Conservation (phyloP, 2,888 invertebrate genomes). For the Nycteola revayana region DNA sequence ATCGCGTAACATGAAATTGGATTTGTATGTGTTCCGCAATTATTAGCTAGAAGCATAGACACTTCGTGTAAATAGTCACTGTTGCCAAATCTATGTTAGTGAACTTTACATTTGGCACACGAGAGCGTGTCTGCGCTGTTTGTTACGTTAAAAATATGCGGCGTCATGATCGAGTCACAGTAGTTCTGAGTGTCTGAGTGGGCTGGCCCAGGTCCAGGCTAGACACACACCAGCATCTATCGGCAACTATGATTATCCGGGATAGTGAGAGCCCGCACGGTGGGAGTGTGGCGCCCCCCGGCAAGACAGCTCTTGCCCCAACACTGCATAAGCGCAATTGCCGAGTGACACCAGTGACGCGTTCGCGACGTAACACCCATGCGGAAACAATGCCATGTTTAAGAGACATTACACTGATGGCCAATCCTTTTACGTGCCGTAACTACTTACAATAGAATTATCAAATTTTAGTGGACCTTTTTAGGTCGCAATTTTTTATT, state of each 20-base stretch:
- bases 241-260: slow-evolving; percentile 33
- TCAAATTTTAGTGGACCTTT: no score
- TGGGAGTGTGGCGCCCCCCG: slow-evolving; percentile 17
- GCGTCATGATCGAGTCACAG: slow-evolving; percentile 77
- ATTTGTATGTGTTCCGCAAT: slow-evolving; percentile 37
- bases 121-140: slow-evolving; percentile 67
- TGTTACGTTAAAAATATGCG: slow-evolving; percentile 80
- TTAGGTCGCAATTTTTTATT: no score
- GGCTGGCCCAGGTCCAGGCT: slow-evolving; percentile 67
- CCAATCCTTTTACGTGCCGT: no score
- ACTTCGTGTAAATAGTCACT: slow-evolving; percentile 65
- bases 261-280: slow-evolving; percentile 33
- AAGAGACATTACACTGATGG: slow-evolving; percentile 26
- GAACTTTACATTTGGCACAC: slow-evolving; percentile 80
- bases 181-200: slow-evolving; percentile 51
- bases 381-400: slow-evolving; percentile 43
- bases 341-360: slow-evolving; percentile 41
- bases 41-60: slow-evolving; percentile 52
- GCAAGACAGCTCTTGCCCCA: slow-evolving; percentile 23
- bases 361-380: slow-evolving; percentile 39
- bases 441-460: no score
- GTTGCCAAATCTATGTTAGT: slow-evolving; percentile 79
- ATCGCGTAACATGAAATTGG: no score
- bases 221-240: slow-evolving; percentile 39
- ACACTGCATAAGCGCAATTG: slow-evolving; percentile 37